These are phyloP conservation scores for Torymus texanus DNA, from an alignment of 2,888 invertebrate genomes.

Conservation along the genomic window DNA sequence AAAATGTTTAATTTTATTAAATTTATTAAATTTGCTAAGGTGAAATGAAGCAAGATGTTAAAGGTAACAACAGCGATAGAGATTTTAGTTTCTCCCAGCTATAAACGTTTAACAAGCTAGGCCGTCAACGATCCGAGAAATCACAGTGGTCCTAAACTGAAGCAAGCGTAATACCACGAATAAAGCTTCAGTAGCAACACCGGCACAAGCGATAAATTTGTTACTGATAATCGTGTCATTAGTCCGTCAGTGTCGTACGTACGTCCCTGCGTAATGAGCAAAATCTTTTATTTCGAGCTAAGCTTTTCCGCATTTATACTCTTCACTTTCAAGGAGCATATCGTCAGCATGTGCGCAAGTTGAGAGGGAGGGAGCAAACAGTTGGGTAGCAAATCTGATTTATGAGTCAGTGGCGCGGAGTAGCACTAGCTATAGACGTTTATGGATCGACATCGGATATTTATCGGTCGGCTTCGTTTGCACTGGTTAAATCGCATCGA, in stretches of 20 bases:
- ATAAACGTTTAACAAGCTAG: no score
- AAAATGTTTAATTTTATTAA: no score
- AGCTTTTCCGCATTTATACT: neutral
- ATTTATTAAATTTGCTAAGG: no score
- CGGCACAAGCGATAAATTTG: constrained; percentile 23
- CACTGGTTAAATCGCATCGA: constrained; percentile 66
- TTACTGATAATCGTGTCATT: constrained; percentile 38
- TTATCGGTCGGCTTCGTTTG: constrained; percentile 63
- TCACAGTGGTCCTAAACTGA: neutral
- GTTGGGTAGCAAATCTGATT: constrained; percentile 59
- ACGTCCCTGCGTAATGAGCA: no score
- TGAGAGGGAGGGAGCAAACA: neutral
- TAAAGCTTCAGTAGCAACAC: neutral
- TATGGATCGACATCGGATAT: constrained; percentile 64
- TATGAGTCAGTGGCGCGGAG: constrained; percentile 58
- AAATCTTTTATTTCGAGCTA: neutral
- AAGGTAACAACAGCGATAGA: no score
- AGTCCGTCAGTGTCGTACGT: neutral
- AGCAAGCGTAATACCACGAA: neutral
- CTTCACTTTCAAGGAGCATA: neutral
- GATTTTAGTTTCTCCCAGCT: no score
- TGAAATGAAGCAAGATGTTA: no score
- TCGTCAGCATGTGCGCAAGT: neutral
- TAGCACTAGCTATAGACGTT: constrained; percentile 58
- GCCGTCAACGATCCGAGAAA: no score